These are phyloP conservation scores for Kryptolebias marmoratus DNA, from an alignment of 2,113 vertebrate genomes.

Conservation along the genomic window DNA sequence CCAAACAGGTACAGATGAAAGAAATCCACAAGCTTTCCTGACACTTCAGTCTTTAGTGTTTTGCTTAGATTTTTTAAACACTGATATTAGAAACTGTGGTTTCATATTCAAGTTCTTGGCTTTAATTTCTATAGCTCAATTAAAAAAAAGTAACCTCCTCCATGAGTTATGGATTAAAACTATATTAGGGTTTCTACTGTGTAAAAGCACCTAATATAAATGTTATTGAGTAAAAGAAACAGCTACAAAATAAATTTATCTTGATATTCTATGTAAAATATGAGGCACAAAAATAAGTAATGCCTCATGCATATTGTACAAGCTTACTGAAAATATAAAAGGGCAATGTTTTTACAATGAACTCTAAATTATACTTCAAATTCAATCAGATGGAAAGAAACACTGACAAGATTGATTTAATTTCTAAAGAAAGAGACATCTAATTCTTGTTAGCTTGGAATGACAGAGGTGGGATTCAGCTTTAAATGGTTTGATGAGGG, in stretches of 20 bases:
- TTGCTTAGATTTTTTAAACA: too few species aligned
- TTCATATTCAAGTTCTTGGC: too few species aligned
- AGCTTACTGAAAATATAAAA: conserved; percentile 27
- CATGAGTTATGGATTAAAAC: too few species aligned
- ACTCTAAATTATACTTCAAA: conserved; percentile 1
- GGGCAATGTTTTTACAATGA: conserved; percentile 13
- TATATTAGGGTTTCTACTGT: not conserved
- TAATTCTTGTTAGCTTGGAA: conserved; percentile 48
- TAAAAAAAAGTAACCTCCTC: too few species aligned
- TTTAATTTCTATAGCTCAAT: too few species aligned
- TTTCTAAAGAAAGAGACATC: conserved; percentile 47
- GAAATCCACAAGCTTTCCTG: too few species aligned
- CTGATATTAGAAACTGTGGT: too few species aligned
- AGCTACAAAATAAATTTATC: not conserved
- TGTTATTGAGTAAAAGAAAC: not conserved
- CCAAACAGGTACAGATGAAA: too few species aligned
- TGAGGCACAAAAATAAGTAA: conserved; percentile 12
- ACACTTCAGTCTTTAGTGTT: too few species aligned
- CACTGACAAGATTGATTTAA: too few species aligned
- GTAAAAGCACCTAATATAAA: not conserved
- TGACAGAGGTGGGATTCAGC: conserved; percentile 57
- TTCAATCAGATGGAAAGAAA: conserved; percentile 10
- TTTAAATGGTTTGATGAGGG: conserved; percentile 60
- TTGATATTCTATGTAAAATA: conserved; percentile 9
- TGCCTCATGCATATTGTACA: conserved; percentile 11